Evolutionary conservation across 1,140 invertebrate species (phyloP).

Genomic region (Ephestia elutella): DNA sequence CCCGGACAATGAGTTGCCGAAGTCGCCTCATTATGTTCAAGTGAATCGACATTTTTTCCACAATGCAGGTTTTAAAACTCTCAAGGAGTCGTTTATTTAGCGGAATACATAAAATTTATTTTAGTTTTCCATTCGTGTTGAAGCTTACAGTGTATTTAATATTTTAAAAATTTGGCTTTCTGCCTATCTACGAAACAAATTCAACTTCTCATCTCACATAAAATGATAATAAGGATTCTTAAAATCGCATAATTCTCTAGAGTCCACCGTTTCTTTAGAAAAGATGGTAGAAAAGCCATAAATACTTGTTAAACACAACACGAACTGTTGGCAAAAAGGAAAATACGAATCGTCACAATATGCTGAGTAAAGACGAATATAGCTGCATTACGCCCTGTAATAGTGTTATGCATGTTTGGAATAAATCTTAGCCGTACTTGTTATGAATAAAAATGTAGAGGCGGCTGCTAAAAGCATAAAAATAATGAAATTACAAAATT

Average conservation of each 20-base stretch:
- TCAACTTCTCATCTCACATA: no score
- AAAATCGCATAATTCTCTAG: no score
- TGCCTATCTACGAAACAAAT: background rate
- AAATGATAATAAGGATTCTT: no score
- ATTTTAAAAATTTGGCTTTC: background rate
- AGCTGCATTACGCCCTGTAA: constrained; percentile 19
- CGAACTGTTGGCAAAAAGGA: constrained; percentile 26
- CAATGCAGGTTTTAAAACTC: constrained; percentile 27
- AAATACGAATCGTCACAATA: constrained; percentile 24
- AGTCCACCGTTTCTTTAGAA: background rate
- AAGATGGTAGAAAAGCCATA: background rate
- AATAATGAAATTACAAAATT: background rate
- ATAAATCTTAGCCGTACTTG: constrained; percentile 20
- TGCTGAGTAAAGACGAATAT: constrained; percentile 18
- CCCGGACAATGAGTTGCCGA: constrained; percentile 57
- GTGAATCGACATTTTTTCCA: constrained; percentile 39
- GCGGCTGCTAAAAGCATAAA: background rate
- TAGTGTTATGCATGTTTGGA: constrained; percentile 26
- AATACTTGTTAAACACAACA: constrained; percentile 26
- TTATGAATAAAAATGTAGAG: constrained; percentile 13
- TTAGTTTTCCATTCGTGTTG: background rate
- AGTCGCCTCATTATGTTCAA: constrained; percentile 44
- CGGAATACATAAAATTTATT: background rate
- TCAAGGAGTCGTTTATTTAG: constrained; percentile 11
- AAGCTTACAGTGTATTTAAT: background rate